Conservation (phyloP, 2,113 vertebrate species). For the Rhegmatorhina hoffmannsi region DNA sequence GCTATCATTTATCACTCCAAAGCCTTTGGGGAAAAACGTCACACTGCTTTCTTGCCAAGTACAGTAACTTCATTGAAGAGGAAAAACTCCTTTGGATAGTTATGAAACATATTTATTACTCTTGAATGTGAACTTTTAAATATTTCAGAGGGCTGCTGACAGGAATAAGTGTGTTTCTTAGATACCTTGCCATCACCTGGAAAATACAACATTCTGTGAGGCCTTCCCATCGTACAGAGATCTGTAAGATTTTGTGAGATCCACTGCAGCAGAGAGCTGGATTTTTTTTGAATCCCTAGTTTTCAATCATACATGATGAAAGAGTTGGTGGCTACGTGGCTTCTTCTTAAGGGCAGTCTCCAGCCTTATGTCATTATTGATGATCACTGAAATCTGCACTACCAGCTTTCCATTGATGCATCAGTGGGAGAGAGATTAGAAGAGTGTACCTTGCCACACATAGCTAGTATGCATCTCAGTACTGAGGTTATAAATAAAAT, state of each 20-base stretch:
- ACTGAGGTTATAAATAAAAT: background rate
- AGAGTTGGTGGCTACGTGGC: background rate
- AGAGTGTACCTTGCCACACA: background rate
- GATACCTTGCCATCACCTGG: background rate
- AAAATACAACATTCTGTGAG: background rate
- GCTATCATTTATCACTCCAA: conserved; percentile 33
- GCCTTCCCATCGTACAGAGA: background rate
- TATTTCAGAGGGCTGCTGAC: conserved; percentile 21
- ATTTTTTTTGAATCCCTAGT: background rate
- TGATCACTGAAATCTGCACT: background rate
- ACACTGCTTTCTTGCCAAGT: background rate
- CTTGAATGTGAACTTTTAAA: conserved; percentile 31
- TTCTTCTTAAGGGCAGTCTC: background rate
- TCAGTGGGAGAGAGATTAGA: background rate
- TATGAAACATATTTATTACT: conserved; percentile 58
- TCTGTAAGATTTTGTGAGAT: background rate
- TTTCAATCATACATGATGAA: background rate
- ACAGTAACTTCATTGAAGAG: conserved; percentile 31
- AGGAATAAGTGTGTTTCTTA: background rate
- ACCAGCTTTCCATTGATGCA: background rate
- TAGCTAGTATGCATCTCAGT: background rate
- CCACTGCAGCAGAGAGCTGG: background rate
- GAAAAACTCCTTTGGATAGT: conserved; percentile 28
- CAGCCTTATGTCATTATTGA: background rate
- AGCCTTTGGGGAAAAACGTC: conserved; percentile 44